phyloP scores from a whole-genome alignment of 2,797 vertebrate genomes.

The Catharus ustulatus region DNA sequence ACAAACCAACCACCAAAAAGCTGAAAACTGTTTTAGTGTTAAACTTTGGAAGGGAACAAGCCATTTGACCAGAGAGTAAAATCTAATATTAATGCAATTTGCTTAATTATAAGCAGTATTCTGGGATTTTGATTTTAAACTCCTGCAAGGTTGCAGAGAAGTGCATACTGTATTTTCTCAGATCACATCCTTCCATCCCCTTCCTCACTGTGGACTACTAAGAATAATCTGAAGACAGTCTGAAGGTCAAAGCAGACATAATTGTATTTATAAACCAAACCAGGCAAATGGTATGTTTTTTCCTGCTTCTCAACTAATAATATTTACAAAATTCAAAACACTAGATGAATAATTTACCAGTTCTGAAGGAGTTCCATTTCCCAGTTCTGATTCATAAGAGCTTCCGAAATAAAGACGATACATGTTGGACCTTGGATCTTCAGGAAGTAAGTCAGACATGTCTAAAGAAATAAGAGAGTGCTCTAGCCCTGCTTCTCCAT shows the following conservation, averaged over 20 bases:
- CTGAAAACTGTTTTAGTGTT: neutral
- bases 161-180: neutral
- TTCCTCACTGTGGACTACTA: neutral
- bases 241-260: neutral
- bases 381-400: conserved; percentile 91
- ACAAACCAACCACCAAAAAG: neutral
- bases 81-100: neutral
- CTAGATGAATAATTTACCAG: conserved; percentile 71
- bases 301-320: neutral
- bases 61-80: neutral
- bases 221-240: neutral
- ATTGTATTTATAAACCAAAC: neutral
- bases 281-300: neutral
- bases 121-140: neutral
- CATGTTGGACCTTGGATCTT: conserved; percentile 82
- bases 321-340: neutral
- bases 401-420: conserved; percentile 98
- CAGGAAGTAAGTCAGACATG: conserved; percentile 80
- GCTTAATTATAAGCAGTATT: neutral
- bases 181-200: neutral
- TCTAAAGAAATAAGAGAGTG: conserved; percentile 85
- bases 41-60: neutral
- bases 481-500: conserved; percentile 83
- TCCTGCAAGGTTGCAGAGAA: neutral
- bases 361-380: conserved; percentile 85